Percentiles rank a stretch among this genome's conserved stretches.
Conservation (phyloP, 2,797 vertebrate species). For the Acanthis flammea region DNA sequence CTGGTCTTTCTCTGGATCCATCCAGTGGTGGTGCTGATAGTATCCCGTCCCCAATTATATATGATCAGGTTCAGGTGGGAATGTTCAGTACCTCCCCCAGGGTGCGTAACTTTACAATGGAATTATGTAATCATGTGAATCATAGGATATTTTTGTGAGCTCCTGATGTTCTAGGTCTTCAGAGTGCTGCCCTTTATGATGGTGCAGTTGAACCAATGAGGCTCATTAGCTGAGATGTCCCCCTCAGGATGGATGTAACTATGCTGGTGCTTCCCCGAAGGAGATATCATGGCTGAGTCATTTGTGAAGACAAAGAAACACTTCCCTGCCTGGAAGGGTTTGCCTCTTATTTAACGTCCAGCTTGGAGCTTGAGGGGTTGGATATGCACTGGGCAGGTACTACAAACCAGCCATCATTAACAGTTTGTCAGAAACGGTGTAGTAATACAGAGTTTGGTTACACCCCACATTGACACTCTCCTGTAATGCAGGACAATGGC, state of each 20-base stretch:
- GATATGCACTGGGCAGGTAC: neutral
- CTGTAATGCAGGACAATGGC: neutral
- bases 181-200: neutral
- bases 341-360: neutral
- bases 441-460: neutral
- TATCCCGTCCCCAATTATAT: neutral
- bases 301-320: neutral
- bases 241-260: neutral
- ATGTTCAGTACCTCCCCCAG: neutral
- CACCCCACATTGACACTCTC: neutral
- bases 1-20: neutral
- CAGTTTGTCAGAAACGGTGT: neutral
- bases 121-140: neutral
- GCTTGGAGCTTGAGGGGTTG: neutral
- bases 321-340: neutral
- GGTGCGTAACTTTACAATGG: neutral
- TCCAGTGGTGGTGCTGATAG: neutral
- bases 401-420: neutral
- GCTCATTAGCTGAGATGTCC: neutral
- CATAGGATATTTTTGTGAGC: neutral
- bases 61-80: neutral
- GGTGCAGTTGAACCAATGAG: accelerated
- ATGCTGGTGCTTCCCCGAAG: neutral
- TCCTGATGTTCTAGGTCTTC: neutral
- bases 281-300: neutral